These are phyloP conservation scores for Meandrusa payeni DNA, from an alignment of 2,888 invertebrate species.

Conservation along the genomic window DNA sequence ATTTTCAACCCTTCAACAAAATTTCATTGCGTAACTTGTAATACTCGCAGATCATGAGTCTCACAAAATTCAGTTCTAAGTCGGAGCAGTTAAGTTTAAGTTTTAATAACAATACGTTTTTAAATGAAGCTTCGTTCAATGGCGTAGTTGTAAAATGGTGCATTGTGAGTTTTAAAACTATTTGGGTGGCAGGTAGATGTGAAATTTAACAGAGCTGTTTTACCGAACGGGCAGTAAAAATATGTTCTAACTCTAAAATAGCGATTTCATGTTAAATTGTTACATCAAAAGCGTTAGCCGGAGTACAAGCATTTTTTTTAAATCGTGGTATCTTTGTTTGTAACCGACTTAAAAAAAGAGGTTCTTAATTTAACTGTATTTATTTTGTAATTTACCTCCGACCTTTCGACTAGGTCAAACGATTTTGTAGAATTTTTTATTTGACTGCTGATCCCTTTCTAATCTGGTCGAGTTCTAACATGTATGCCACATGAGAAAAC, in stretches of 20 bases:
- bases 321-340: background rate
- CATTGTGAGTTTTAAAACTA: slow-evolving; percentile 1
- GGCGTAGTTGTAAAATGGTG: slow-evolving; percentile 8
- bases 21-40: slow-evolving; percentile 8
- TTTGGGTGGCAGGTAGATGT: slow-evolving; percentile 19
- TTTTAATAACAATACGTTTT: too few species aligned
- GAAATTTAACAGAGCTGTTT: slow-evolving; percentile 14
- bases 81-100: background rate
- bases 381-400: too few species aligned
- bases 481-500: too few species aligned
- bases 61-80: background rate
- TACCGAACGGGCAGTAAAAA: slow-evolving; percentile 11
- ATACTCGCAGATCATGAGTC: too few species aligned
- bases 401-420: too few species aligned
- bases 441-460: too few species aligned
- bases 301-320: background rate
- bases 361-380: too few species aligned
- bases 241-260: slow-evolving; percentile 9
- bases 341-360: background rate
- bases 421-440: too few species aligned
- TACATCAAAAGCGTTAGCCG: slow-evolving; percentile 4
- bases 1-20: slow-evolving; percentile 17
- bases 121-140: slow-evolving; percentile 1
- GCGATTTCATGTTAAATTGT: slow-evolving; percentile 12
- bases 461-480: too few species aligned